Percentiles rank a stretch among this genome's conserved stretches.
Evolutionary conservation across 2,888 invertebrate genomes (phyloP).

Genomic region (Aporophyla lueneburgensis): DNA sequence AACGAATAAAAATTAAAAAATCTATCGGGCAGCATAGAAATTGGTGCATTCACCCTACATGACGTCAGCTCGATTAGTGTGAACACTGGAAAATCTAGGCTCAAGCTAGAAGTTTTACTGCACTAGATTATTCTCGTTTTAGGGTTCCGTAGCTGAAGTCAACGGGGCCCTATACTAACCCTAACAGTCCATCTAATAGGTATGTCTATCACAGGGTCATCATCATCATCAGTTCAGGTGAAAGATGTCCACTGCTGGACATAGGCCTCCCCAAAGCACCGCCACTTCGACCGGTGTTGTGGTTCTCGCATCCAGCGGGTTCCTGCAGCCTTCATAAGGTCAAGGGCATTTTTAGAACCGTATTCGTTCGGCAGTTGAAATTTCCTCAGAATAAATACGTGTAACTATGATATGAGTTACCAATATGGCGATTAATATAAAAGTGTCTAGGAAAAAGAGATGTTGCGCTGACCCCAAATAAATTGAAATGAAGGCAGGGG

Average conservation of each 20-base stretch:
- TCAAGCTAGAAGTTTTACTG: slow-evolving; percentile 49
- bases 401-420: background rate
- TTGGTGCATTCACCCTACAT: slow-evolving; percentile 29
- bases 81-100: slow-evolving; percentile 52
- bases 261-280: too few species aligned
- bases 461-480: too few species aligned
- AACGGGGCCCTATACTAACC: background rate
- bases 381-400: background rate
- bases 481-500: too few species aligned
- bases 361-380: background rate
- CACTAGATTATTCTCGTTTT: slow-evolving; percentile 16
- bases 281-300: too few species aligned
- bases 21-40: slow-evolving; percentile 1
- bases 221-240: too few species aligned
- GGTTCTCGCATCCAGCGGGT: too few species aligned
- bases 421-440: too few species aligned
- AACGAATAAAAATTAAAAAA: background rate
- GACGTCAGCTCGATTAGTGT: slow-evolving; percentile 57
- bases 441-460: too few species aligned
- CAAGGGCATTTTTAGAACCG: too few species aligned
- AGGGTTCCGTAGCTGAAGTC: background rate
- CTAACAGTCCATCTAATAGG: background rate
- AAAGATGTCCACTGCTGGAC: too few species aligned
- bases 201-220: background rate
- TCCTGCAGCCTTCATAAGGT: too few species aligned